phyloP scores from a whole-genome alignment of 2,113 vertebrate species.

The Poecile atricapillus region DNA sequence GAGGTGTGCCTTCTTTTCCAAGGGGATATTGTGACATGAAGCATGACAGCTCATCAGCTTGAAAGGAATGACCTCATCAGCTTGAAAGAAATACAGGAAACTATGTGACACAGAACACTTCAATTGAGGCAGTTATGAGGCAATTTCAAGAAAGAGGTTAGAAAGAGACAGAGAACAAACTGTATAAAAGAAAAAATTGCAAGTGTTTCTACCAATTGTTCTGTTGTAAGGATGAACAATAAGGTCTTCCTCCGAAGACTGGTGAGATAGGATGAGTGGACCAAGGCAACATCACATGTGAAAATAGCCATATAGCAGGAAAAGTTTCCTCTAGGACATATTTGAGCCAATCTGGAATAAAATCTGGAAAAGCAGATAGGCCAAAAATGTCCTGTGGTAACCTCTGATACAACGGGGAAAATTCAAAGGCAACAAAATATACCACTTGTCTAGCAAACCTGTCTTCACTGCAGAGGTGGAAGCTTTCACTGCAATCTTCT shows the following conservation, averaged over 20 bases:
- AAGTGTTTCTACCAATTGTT: background rate
- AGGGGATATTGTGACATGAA: background rate
- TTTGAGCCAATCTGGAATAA: background rate
- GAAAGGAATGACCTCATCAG: background rate
- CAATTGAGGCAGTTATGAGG: background rate
- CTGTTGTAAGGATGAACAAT: background rate
- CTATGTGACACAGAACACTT: background rate
- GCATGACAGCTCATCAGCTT: background rate
- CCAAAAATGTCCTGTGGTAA: background rate
- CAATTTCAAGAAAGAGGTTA: background rate
- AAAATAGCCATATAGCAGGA: background rate
- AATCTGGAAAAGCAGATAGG: background rate
- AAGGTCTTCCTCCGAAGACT: background rate
- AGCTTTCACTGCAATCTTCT: background rate
- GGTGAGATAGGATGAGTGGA: background rate
- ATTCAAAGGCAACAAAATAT: background rate
- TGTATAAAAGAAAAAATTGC: background rate
- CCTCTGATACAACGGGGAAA: background rate
- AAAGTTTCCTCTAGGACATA: background rate
- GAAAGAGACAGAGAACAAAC: background rate
- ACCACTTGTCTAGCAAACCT: background rate
- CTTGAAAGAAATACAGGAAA: background rate
- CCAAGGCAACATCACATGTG: background rate
- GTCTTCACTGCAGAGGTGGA: background rate
- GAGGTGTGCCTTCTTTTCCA: background rate